Evolutionary conservation across 2,113 vertebrate species (phyloP), one percentile per base, ranked within the genome.

Genomic region (Miniopterus natalensis): DNA sequence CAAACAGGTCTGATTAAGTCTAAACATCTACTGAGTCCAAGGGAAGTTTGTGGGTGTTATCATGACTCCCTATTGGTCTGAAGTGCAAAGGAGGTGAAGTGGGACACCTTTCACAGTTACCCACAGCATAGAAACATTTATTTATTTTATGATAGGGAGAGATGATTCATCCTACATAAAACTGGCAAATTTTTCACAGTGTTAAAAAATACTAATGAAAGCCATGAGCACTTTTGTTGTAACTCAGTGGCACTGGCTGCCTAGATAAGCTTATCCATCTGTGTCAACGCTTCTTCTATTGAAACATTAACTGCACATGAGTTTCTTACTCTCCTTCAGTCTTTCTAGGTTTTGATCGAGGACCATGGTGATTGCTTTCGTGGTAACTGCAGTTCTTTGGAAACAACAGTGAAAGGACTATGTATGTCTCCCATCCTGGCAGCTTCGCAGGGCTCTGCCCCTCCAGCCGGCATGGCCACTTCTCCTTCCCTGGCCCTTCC

Each of bases 1-100:
- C 55, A 3, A 14, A 49, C 1, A 12, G 14, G 7, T 11, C 11
- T 13, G 0, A 0, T 2, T 21, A 25, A 31, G 31, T 25, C 14
- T 9, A 23, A 55, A 29, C 9, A 5, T 25, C 17, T 9, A 1
- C 21, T 6, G 17, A 11, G 31, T 2, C 27, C 1, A 0, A 0
- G 1, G 27, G 31, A 5, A 27, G 20, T 25, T 10, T 25, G 42
- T 2, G 3, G n/a, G n/a, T 1, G 20, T 12, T 49, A 2, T 29
- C 73, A 29, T 0, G 1, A 8, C 20, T 1, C 11, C 36, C 77
- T 17, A 10, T 23, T 13, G 21, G 20, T 66, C 84, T 63, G 78
- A 53, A 47, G 65, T 31, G 53, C 55, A 31, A 21, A 36, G 25
- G 42, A 51, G 59, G 27, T 5, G 2, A 53, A 29, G 14, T 42